Evolutionary conservation across 2,797 vertebrate species (phyloP), one percentile per base, ranked within the genome.

Genomic region (Coregonus suidteri): DNA sequence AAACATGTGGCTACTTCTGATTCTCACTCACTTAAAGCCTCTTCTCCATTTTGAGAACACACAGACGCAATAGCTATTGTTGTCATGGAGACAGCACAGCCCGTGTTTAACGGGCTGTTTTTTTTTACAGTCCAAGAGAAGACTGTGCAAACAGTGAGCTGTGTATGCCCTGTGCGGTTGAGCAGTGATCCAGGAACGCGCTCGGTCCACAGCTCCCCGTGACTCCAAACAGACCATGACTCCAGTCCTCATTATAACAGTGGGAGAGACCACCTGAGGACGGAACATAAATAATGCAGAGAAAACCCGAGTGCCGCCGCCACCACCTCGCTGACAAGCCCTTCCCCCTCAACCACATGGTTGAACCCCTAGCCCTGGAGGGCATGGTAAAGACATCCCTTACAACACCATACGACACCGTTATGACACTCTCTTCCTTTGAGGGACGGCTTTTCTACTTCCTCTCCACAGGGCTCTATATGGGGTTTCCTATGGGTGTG

Each of bases 191-290:
- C 90, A 86, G 91, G 88, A 90, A 90, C 82, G 76, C 68, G 79
- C 85, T 89, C 78, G 79, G 86, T 89, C 79, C 79, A 84, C 80
- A 79, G 89, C 90, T 91, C 85, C 90, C 90, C 75, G 72, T 78
- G 91, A 92, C 88, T 90, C 82, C 87, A 92, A 93, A 91, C 88
- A 90, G 91, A 93, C 90, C 90, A 76, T 91, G 91, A 91, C 92
- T 93, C 89, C 77, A 87, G 85, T 88, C 87, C 92, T 94, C 90
- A 92, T 93, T 91, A 92, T 86, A 90, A 83, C 89, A 87, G 85
- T 78, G 83, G 86, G 86, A 91, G 91, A 90, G 92, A 92, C 91
- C 89, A 92, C 90, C 90, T 86, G 90, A 90, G 88, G 90, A 90
- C 80, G 74, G 82, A 86, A 89, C 91, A 92, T 93, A 92, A 93